Evolutionary conservation across 2,797 vertebrate species (phyloP), one percentile per base, ranked within the genome.

Genomic region (Artibeus lituratus): DNA sequence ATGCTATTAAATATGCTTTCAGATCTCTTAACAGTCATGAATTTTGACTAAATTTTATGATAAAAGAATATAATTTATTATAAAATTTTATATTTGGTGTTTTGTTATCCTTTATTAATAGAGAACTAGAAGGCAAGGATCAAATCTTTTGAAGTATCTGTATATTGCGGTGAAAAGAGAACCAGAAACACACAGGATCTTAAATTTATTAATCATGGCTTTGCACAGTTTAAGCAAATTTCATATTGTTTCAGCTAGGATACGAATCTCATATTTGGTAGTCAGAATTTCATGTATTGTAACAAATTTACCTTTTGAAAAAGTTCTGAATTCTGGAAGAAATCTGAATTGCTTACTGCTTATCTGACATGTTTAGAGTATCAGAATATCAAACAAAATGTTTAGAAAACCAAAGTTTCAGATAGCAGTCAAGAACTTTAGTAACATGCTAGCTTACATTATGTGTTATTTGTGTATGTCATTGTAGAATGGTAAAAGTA

Each of bases 21-120:
- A 92, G 35, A 24, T 93, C 44, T 88, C 78, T 90, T 53, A 62
- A 59, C 6, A 90, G 22, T 9, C 15, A 15, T 57, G 44, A 22
- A 19, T 74, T 92, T 95, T 84, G 14, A 70, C 39, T 74, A n/a
- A 22, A 42, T 53, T 90, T 96, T 81, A 83, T 89, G 47, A 73
- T 78, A 91, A 89, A 94, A 76, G 11, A 18, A 39, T n/a, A 80
- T 59, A 72, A 1, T 81, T 77, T 67, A 51, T 44, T 87, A 37
- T 87, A 90, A 94, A 83, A 47, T 55, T 90, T 94, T 90, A 35
- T 69, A 78, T 73, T 78, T 49, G 39, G 10, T 18, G 65, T 89
- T 86, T 95, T 42, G 35, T 55, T 82, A 39, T 83, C 19, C n/a
- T 39, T 29, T 59, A 51, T 53, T 83, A 51, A 84, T 78, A 77